A percentile compares a stretch with the other conserved stretches of the same genome.
Conservation (phyloP, 1,140 invertebrate genomes). For the Ostrea denselamellosa region DNA sequence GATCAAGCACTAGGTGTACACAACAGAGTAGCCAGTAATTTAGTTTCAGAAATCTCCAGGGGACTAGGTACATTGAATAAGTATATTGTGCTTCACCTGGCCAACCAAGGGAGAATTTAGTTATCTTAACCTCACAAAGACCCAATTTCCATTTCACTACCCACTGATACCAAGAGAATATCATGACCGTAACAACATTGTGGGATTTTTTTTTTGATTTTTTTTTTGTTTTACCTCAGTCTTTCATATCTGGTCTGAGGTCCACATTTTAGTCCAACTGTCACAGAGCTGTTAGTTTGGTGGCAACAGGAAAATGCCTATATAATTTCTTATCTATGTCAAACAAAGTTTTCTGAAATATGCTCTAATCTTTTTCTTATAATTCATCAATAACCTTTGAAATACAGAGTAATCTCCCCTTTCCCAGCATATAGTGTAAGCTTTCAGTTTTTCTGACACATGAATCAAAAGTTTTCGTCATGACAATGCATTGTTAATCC, state of each 20-base stretch:
- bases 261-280: slow-evolving; percentile 8
- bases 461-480: slow-evolving; percentile 23
- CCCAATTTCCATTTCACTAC: slow-evolving; percentile 27
- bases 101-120: background rate
- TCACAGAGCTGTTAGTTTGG: background rate
- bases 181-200: background rate
- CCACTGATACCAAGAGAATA: background rate
- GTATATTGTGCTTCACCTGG: slow-evolving; percentile 19
- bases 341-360: slow-evolving; percentile 38
- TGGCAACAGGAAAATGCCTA: slow-evolving; percentile 32
- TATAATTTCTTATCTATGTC: slow-evolving; percentile 13
- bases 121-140: slow-evolving; percentile 26
- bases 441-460: background rate
- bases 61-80: background rate
- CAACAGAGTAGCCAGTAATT: background rate
- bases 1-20: background rate
- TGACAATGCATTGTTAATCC: slow-evolving; percentile 21
- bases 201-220: background rate
- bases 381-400: slow-evolving; percentile 13
- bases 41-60: slow-evolving; percentile 25
- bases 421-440: background rate
- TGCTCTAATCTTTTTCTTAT: slow-evolving; percentile 37
- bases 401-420: slow-evolving; percentile 31
- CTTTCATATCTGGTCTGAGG: background rate
- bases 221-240: background rate